phyloP scores from a whole-genome alignment of 2,888 invertebrate species.

The Cactoblastis cactorum region DNA sequence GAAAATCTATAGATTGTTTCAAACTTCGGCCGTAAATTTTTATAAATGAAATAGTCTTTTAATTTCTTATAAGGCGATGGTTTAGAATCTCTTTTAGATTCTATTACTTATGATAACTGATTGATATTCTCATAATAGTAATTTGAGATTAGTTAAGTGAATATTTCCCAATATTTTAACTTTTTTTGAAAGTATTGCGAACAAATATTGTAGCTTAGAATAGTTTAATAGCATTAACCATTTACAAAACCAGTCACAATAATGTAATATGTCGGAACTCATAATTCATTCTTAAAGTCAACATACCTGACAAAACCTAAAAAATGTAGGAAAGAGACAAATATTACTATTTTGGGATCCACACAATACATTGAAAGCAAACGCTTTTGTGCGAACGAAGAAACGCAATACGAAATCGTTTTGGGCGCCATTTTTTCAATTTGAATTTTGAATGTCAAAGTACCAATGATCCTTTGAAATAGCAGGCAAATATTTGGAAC shows the following conservation, averaged over 20 bases:
- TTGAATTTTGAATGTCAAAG: slow-evolving; percentile 54
- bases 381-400: slow-evolving; percentile 44
- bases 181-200: neutral
- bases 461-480: slow-evolving; percentile 69
- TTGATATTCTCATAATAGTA: too few relatives aligned
- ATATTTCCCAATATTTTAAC: neutral
- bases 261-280: slow-evolving; percentile 52
- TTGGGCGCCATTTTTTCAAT: slow-evolving; percentile 57
- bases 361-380: slow-evolving; percentile 39
- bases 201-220: neutral
- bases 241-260: slow-evolving; percentile 52
- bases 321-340: slow-evolving; percentile 47
- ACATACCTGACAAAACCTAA: slow-evolving; percentile 57
- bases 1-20: too few relatives aligned
- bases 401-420: slow-evolving; percentile 33
- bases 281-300: slow-evolving; percentile 67
- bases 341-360: slow-evolving; percentile 43
- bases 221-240: slow-evolving; percentile 21
- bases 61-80: too few relatives aligned
- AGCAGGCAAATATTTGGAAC: slow-evolving; percentile 70
- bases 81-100: too few relatives aligned
- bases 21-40: too few relatives aligned
- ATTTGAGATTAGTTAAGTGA: neutral
- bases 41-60: too few relatives aligned
- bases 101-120: too few relatives aligned